Conservation (phyloP, 2,797 vertebrate genomes). For the Xerus rutilus region DNA sequence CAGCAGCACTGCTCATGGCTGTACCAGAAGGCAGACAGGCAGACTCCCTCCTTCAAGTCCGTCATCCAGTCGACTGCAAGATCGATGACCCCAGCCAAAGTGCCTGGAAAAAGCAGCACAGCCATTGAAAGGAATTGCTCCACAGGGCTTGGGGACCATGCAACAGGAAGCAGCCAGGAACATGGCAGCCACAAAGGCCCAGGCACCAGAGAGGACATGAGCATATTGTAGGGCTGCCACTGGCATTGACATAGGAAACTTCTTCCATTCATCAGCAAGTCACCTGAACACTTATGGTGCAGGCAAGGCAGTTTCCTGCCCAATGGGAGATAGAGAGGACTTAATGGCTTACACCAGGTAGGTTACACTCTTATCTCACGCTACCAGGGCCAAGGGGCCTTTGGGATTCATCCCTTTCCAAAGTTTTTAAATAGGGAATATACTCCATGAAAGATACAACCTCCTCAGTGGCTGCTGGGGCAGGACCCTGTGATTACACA, state of each 20-base stretch:
- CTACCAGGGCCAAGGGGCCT: not conserved
- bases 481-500: not conserved
- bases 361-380: not conserved
- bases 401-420: not conserved
- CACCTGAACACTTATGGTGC: not conserved
- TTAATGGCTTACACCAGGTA: not conserved
- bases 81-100: conserved; percentile 97
- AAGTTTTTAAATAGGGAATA: not conserved
- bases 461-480: not conserved
- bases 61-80: conserved; percentile 99
- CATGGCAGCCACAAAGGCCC: too few species aligned
- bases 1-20: conserved; percentile 99
- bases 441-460: not conserved
- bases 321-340: not conserved
- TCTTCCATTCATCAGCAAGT: not conserved
- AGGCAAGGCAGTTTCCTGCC: not conserved
- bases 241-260: not conserved
- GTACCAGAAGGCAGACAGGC: conserved; percentile 97
- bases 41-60: conserved; percentile 98
- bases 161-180: not conserved
- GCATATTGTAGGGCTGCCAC: rapidly evolving
- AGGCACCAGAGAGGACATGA: too few species aligned
- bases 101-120: conserved; percentile 89
- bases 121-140: not conserved
- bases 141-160: not conserved